Conservation (phyloP, 1,140 invertebrate genomes). For the Habropoda laboriosa region DNA sequence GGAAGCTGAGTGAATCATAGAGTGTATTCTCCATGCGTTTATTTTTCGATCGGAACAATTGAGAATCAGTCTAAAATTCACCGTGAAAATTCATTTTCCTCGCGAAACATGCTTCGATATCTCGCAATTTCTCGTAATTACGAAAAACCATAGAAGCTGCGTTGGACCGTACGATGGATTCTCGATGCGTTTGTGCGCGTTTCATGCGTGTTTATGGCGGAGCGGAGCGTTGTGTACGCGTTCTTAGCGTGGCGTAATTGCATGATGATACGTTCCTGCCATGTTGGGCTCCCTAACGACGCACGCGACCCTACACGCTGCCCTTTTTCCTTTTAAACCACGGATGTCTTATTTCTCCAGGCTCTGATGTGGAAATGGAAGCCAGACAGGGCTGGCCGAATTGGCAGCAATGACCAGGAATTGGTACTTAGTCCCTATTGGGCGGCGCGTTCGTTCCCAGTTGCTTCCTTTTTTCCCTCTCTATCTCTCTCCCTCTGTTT, state of each 20-base stretch:
- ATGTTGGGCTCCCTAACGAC: constrained; percentile 37
- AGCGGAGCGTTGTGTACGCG: constrained; percentile 2
- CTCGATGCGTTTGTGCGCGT: neutral
- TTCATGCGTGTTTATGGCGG: constrained; percentile 39
- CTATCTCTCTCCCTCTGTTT: neutral
- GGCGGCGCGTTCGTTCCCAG: neutral
- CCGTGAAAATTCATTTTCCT: too few relatives aligned
- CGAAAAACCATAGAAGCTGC: neutral
- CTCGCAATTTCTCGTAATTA: constrained; percentile 16
- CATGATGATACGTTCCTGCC: constrained; percentile 55
- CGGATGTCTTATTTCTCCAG: constrained; percentile 16
- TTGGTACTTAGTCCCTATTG: constrained; percentile 32
- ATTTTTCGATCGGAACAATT: neutral
- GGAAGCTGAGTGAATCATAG: constrained; percentile 9
- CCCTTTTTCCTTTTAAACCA: neutral
- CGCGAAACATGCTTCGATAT: neutral
- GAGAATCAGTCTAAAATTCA: neutral
- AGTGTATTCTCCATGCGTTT: constrained; percentile 11
- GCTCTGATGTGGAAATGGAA: constrained; percentile 12
- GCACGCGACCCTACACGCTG: constrained; percentile 43
- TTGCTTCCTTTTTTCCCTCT: neutral
- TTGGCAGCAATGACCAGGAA: constrained; percentile 23
- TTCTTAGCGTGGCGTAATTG: constrained; percentile 56
- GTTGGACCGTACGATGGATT: constrained; percentile 28
- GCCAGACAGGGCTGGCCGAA: constrained; percentile 26